phyloP scores from a whole-genome alignment of 2,797 vertebrate species.

The Manis javanica region DNA sequence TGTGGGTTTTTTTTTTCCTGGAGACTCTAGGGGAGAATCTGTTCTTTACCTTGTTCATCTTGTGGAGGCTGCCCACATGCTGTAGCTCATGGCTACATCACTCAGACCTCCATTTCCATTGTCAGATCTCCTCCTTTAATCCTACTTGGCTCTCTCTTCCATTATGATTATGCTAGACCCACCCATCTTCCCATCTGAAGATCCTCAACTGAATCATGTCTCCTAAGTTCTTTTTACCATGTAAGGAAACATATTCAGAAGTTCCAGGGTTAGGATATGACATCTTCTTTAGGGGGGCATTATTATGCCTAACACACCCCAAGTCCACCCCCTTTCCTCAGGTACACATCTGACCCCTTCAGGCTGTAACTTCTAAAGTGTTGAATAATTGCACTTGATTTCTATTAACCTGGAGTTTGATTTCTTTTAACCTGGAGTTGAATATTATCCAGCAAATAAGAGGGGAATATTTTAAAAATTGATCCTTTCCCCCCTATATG shows the following conservation, averaged over 20 bases:
- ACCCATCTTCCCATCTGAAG: background rate
- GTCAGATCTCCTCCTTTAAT: background rate
- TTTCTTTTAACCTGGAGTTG: background rate
- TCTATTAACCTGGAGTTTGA: background rate
- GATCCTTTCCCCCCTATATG: background rate
- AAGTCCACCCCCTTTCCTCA: accelerated
- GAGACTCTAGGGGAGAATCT: background rate
- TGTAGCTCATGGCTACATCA: background rate
- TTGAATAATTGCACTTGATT: background rate
- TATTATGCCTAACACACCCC: background rate
- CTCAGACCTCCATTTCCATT: background rate
- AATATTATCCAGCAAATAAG: background rate
- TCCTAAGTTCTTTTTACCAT: background rate
- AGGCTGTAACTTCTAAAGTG: background rate
- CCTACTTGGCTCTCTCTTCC: background rate
- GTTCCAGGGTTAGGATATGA: background rate
- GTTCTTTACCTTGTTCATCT: background rate
- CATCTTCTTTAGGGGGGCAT: background rate
- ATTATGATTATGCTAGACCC: background rate
- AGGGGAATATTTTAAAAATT: background rate
- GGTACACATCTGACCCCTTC: background rate
- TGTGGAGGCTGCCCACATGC: background rate
- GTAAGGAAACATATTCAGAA: background rate
- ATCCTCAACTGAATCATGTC: background rate
- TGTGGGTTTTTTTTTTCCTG: background rate